Evolutionary conservation across 2,113 vertebrate genomes (phyloP).

Genomic region (Ctenodactylus gundi): DNA sequence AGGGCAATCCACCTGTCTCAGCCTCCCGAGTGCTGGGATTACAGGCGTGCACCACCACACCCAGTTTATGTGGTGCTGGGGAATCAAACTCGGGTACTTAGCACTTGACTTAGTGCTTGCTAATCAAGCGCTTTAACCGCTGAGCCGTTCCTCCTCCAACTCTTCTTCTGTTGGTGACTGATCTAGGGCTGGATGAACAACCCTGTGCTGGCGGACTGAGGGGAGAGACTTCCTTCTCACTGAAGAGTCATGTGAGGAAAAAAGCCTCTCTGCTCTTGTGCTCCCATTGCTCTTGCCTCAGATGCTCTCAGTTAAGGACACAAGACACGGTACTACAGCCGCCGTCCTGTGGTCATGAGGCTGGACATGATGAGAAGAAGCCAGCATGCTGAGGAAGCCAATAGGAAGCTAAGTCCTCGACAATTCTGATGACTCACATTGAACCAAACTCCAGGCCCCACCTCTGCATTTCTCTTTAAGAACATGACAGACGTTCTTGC

Average conservation of each 20-base stretch:
- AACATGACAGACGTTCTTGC: conserved; percentile 34
- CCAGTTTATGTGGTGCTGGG: no score
- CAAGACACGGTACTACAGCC: not conserved
- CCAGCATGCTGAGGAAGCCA: not conserved
- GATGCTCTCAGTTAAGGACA: not conserved
- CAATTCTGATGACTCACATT: not conserved
- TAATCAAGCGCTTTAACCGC: no score
- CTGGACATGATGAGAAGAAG: not conserved
- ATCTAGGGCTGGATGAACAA: not conserved
- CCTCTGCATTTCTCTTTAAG: not conserved
- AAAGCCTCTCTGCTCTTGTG: not conserved
- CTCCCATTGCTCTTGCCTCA: not conserved
- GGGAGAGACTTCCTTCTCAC: not conserved
- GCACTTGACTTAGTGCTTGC: no score
- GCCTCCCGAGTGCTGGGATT: no score
- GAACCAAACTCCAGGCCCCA: not conserved
- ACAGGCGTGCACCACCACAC: no score
- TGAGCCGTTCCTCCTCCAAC: no score
- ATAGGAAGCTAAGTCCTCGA: not conserved
- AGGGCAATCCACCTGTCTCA: no score
- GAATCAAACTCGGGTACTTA: no score
- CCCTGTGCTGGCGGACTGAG: not conserved
- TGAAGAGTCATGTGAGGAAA: not conserved
- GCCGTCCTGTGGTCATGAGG: not conserved
- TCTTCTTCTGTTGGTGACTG: not conserved